phyloP scores from a whole-genome alignment of 2,113 vertebrate genomes.

The cat (Felis catus) region F.catus_Fca126_mat1.0 CM031425.1:36061001-36061500 shows the following conservation, averaged over 20 bases:
- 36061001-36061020: background rate
- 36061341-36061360: background rate
- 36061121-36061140: constrained; percentile 67
- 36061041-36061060: background rate
- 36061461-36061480: background rate
- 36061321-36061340: constrained; percentile 30
- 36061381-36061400: background rate
- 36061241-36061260: constrained; percentile 70
- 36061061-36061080: background rate
- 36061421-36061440: background rate
- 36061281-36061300: constrained; percentile 69
- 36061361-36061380: background rate
- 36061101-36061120: constrained; percentile 70
- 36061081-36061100: constrained; percentile 37
- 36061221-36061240: constrained; percentile 40
- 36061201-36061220: too few species aligned
- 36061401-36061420: background rate
- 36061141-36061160: constrained; percentile 50
- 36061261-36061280: constrained; percentile 74
- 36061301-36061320: background rate
- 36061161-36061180: constrained; percentile 70
- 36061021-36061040: background rate
- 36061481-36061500: background rate
- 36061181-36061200: constrained; percentile 67
- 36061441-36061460: background rate